Conservation (phyloP, 2,113 vertebrate species). For the Ciconia boyciana region DNA sequence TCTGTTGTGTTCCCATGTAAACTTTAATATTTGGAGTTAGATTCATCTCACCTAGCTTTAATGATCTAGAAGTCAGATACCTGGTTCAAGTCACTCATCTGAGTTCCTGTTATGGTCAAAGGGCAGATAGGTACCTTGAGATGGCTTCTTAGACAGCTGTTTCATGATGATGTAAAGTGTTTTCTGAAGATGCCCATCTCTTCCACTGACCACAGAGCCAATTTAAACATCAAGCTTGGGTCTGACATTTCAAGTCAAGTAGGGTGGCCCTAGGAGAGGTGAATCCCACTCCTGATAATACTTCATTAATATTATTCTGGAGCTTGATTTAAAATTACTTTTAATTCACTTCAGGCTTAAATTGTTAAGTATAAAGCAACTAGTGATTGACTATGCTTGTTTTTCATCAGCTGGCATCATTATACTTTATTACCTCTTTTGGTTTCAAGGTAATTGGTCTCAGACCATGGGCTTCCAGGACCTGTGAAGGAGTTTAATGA, state of each 20-base stretch:
- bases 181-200: background rate
- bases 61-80: background rate
- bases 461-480: conserved; percentile 93
- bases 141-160: background rate
- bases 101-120: background rate
- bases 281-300: background rate
- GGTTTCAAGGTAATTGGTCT: conserved; percentile 91
- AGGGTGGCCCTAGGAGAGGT: background rate
- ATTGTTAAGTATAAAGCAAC: background rate
- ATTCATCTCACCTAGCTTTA: background rate
- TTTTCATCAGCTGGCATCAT: background rate
- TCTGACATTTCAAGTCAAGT: background rate
- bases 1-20: background rate
- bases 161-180: background rate
- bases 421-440: conserved; percentile 87
- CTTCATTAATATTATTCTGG: background rate
- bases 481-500: conserved; percentile 73
- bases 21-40: background rate
- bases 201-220: background rate
- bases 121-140: background rate
- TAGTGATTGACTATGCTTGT: background rate
- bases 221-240: background rate
- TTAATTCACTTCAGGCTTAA: background rate
- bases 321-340: background rate
- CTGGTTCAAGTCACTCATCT: background rate